Percentiles rank a stretch among this genome's conserved stretches.
Conservation (phyloP, 2,113 vertebrate genomes). For the Heterotilapia buettikoferi region DNA sequence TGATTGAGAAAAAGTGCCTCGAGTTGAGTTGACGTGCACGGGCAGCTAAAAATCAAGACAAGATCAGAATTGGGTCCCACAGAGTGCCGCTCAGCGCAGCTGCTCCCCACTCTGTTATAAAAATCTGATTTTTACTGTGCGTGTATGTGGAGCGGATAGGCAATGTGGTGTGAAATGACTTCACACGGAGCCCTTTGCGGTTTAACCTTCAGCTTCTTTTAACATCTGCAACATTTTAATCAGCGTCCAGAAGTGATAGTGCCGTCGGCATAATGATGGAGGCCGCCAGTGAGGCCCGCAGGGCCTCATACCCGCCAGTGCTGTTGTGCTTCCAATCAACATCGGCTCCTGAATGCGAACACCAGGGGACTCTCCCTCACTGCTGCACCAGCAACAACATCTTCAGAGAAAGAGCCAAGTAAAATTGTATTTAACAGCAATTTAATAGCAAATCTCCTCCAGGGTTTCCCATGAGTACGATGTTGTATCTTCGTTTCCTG, state of each 20-base stretch:
- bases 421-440: slow-evolving; percentile 46
- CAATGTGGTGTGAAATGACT: neutral
- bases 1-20: neutral
- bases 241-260: slow-evolving; percentile 47
- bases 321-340: slow-evolving; percentile 46
- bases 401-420: slow-evolving; percentile 7
- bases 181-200: slow-evolving; percentile 35
- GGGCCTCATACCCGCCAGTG: slow-evolving; percentile 36
- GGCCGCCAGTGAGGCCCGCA: slow-evolving; percentile 21
- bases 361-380: neutral
- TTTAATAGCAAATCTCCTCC: slow-evolving; percentile 46
- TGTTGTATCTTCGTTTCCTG: slow-evolving; percentile 1
- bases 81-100: neutral
- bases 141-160: neutral
- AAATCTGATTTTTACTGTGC: neutral
- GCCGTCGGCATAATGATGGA: slow-evolving; percentile 51
- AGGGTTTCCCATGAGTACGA: neutral
- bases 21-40: neutral
- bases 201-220: slow-evolving; percentile 68
- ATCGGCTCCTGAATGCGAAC: neutral
- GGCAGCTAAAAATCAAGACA: neutral
- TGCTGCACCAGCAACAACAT: neutral
- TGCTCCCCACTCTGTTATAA: neutral
- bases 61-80: neutral
- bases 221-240: slow-evolving; percentile 67